Percentiles rank a stretch among this genome's conserved stretches.
phyloP scores from a whole-genome alignment of 2,888 invertebrate species.

The Callimorpha dominula region DNA sequence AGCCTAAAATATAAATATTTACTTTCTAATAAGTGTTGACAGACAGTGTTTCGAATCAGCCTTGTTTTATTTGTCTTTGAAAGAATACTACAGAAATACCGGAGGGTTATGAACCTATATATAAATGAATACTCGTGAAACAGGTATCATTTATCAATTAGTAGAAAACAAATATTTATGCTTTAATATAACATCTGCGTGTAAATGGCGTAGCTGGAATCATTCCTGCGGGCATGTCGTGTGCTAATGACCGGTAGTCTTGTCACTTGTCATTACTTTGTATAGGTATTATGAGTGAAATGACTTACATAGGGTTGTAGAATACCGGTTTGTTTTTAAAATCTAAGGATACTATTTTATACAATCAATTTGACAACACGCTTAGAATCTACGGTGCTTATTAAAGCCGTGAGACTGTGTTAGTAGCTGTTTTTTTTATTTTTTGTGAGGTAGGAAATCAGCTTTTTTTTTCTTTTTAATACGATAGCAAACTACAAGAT shows the following conservation, averaged over 20 bases:
- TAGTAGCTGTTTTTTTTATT: too few species aligned
- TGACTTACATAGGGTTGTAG: neutral
- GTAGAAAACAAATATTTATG: neutral
- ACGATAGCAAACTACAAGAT: too few species aligned
- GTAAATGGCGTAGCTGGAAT: slow-evolving; percentile 2
- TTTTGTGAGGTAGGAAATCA: too few species aligned
- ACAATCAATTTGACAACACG: too few species aligned
- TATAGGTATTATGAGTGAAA: neutral
- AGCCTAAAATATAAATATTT: too few species aligned
- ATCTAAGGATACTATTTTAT: too few species aligned
- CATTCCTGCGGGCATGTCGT: slow-evolving; percentile 1
- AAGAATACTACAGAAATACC: neutral
- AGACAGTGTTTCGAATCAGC: too few species aligned
- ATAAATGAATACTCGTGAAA: neutral
- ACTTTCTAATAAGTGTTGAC: too few species aligned
- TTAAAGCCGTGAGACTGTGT: too few species aligned
- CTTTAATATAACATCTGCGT: neutral
- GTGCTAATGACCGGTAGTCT: neutral
- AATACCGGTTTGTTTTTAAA: neutral
- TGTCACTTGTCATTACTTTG: neutral
- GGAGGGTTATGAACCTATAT: neutral
- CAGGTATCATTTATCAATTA: neutral
- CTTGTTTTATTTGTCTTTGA: neutral
- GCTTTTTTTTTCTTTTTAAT: too few species aligned
- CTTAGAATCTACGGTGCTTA: too few species aligned